Percentiles rank a stretch among this genome's conserved stretches.
These are phyloP conservation scores for Cassiopea andromeda DNA, from an alignment of 30 jellyfish, hydroid and myxozoan species.

Conservation along the genomic window DNA sequence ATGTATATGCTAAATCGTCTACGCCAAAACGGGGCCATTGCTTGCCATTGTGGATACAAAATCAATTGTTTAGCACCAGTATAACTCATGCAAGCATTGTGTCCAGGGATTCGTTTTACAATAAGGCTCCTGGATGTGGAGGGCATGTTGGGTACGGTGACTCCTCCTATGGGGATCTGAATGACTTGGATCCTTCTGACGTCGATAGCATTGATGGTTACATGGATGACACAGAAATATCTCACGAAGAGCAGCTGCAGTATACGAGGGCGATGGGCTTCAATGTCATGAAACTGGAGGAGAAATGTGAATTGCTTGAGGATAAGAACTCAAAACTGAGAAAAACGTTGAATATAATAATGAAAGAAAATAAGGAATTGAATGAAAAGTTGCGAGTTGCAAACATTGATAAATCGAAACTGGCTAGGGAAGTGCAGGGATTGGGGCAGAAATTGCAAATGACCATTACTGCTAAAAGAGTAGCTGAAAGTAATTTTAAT, in stretches of 20 bases:
- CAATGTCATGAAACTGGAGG: conserved; percentile 62
- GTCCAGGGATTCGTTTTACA: conserved; percentile 7
- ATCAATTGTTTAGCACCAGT: conserved; percentile 25
- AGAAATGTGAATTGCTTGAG: conserved; percentile 64
- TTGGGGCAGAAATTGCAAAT: conserved; percentile 28
- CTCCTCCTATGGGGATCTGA: conserved; percentile 21
- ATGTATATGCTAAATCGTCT: conserved; percentile 42
- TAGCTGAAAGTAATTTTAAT: conserved; percentile 19
- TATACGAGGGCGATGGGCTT: conserved; percentile 29
- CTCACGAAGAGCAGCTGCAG: conserved; percentile 42
- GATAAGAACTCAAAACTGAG: conserved; percentile 66
- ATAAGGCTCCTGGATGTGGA: conserved; percentile 1
- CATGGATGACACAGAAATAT: conserved; percentile 27
- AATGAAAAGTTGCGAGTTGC: conserved; percentile 59
- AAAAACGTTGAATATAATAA: conserved; percentile 66
- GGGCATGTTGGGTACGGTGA: not conserved
- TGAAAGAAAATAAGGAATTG: conserved; percentile 75
- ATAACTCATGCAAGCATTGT: not conserved
- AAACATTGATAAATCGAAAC: conserved; percentile 58
- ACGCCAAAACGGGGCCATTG: conserved; percentile 67
- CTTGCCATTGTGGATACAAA: conserved; percentile 52
- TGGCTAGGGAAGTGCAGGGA: conserved; percentile 43
- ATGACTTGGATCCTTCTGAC: conserved; percentile 41
- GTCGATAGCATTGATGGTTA: conserved; percentile 61
- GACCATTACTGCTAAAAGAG: conserved; percentile 26